Evolutionary conservation across 2,797 vertebrate species (phyloP).

Genomic region (Heliangelus exortis): DNA sequence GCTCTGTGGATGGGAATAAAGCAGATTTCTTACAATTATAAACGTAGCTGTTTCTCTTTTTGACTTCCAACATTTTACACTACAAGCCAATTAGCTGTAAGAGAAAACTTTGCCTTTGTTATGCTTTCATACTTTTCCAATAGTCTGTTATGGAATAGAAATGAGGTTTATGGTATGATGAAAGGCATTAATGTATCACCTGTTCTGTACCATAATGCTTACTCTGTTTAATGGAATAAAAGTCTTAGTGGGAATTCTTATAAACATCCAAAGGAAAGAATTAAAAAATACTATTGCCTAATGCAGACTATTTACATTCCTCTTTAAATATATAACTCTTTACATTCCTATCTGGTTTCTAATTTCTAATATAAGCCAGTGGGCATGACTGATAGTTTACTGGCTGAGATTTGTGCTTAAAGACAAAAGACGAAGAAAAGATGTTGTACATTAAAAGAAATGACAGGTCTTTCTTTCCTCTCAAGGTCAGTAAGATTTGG

Average conservation of each 20-base stretch:
- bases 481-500: neutral
- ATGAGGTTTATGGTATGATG: conserved; percentile 59
- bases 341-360: neutral
- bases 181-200: conserved; percentile 38
- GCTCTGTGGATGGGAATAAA: neutral
- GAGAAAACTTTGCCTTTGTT: conserved; percentile 61
- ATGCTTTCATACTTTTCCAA: conserved; percentile 57
- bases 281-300: neutral
- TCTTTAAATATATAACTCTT: neutral
- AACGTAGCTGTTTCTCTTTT: conserved; percentile 4
- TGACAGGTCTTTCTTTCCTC: neutral
- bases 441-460: neutral
- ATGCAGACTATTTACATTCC: neutral
- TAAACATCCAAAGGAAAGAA: conserved; percentile 37
- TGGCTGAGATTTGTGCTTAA: neutral
- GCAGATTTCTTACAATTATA: neutral
- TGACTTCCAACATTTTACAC: conserved; percentile 38
- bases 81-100: conserved; percentile 41
- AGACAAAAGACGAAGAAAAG: neutral
- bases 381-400: neutral
- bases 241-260: conserved; percentile 33
- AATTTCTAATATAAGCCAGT: neutral
- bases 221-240: conserved; percentile 46
- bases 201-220: conserved; percentile 51
- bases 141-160: conserved; percentile 41